These are phyloP conservation scores for Leuciscus idus DNA, from an alignment of 2,113 vertebrate species.

Conservation along the genomic window DNA sequence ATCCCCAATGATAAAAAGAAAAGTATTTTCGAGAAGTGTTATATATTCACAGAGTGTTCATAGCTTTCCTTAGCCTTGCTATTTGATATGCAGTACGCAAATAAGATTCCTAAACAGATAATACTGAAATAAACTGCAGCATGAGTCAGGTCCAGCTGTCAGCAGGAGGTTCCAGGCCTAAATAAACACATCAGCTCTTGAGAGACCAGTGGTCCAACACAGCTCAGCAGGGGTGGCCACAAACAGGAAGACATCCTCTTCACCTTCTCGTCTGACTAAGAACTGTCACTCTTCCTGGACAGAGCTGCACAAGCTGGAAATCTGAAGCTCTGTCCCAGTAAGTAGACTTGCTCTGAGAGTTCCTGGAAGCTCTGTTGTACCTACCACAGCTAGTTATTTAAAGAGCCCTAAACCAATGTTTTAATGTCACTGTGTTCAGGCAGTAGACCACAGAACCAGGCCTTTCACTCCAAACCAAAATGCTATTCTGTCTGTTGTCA, in stretches of 20 bases:
- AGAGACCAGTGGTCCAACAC: not conserved
- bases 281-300: constrained; percentile 7
- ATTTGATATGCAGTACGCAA: constrained; percentile 18
- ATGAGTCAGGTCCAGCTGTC: not conserved
- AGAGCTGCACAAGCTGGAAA: not conserved
- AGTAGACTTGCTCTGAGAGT: constrained; percentile 47
- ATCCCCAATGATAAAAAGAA: not conserved
- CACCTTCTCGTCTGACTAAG: constrained; percentile 18
- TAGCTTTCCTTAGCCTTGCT: not conserved
- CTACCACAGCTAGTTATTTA: constrained; percentile 74
- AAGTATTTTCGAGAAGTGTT: not conserved
- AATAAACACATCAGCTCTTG: not conserved
- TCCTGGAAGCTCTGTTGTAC: constrained; percentile 61
- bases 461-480: constrained; percentile 44
- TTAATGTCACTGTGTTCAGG: constrained; percentile 70
- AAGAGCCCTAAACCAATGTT: constrained; percentile 65
- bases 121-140: constrained; percentile 14
- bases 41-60: not conserved
- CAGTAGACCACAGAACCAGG: constrained; percentile 59
- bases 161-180: constrained; percentile 17
- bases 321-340: not conserved
- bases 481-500: constrained; percentile 24
- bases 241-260: constrained; percentile 30
- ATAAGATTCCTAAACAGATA: constrained; percentile 23
- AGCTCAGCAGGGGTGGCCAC: not conserved